These are phyloP conservation scores for Thamnophis elegans DNA, from an alignment of 2,797 vertebrate species.

Conservation along the genomic window DNA sequence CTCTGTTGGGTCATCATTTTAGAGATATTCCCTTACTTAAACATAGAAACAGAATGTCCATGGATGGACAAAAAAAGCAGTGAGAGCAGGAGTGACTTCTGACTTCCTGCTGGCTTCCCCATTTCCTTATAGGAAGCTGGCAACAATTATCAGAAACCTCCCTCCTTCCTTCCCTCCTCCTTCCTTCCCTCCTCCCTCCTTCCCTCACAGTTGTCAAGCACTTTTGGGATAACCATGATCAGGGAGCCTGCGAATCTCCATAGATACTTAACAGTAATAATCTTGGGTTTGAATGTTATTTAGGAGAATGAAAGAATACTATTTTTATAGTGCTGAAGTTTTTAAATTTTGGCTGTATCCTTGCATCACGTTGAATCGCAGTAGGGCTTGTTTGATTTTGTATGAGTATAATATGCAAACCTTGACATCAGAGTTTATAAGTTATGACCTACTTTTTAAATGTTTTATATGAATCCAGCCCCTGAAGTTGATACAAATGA, in stretches of 20 bases:
- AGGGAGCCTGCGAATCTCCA: not conserved
- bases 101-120: not conserved
- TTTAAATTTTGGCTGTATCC: not conserved
- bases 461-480: not conserved
- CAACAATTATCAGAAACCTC: not conserved
- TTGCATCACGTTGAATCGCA: not conserved
- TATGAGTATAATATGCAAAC: not conserved
- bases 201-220: not conserved
- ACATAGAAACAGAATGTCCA: not conserved
- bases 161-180: no score
- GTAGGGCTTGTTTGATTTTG: not conserved
- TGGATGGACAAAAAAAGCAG: no score
- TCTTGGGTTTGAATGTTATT: not conserved
- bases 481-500: not conserved
- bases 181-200: no score
- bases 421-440: not conserved
- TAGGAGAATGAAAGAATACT: not conserved
- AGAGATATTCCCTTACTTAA: not conserved
- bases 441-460: not conserved
- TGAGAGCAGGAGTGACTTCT: not conserved
- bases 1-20: not conserved
- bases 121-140: not conserved
- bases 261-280: not conserved
- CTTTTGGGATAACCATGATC: not conserved
- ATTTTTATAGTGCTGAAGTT: not conserved